A percentile compares a stretch with the other conserved stretches of the same genome.
phyloP scores from a whole-genome alignment of 1,140 invertebrate species.

The Hyphantria cunea region DNA sequence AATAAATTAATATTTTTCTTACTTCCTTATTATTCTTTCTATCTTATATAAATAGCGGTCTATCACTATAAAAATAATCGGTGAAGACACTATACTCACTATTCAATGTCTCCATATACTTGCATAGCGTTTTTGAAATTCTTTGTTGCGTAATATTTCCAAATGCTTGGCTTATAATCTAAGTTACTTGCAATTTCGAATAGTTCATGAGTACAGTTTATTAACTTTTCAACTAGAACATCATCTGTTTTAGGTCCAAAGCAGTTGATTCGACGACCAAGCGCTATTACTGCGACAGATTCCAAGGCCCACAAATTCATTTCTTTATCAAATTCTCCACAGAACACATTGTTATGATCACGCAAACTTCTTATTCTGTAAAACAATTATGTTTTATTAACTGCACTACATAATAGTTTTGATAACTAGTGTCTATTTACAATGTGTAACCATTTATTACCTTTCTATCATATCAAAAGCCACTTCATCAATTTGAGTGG shows the following conservation, averaged over 20 bases:
- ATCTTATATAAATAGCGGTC: too few species aligned
- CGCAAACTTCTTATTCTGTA: conserved; percentile 29
- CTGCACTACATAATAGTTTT: too few species aligned
- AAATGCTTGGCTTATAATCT: conserved; percentile 83
- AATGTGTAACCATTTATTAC: too few species aligned
- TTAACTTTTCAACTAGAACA: conserved; percentile 80
- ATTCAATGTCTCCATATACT: conserved; percentile 42
- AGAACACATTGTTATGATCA: conserved; percentile 75
- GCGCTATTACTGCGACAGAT: conserved; percentile 83
- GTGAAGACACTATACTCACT: conserved; percentile 27
- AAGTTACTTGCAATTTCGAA: conserved; percentile 82
- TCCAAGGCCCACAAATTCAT: conserved; percentile 86
- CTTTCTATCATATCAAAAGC: too few species aligned
- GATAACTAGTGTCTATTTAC: too few species aligned
- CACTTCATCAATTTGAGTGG: too few species aligned
- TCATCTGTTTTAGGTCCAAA: conserved; percentile 66
- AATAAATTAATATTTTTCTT: too few species aligned
- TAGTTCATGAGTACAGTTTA: conserved; percentile 81
- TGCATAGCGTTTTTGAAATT: conserved; percentile 77
- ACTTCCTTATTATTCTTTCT: too few species aligned
- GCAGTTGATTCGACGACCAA: conserved; percentile 84
- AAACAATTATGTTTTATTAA: too few species aligned
- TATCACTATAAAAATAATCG: not conserved
- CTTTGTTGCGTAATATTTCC: conserved; percentile 82
- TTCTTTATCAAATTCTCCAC: conserved; percentile 80